phyloP scores from a whole-genome alignment of 2,113 vertebrate species.

The Mohoua ochrocephala region DNA sequence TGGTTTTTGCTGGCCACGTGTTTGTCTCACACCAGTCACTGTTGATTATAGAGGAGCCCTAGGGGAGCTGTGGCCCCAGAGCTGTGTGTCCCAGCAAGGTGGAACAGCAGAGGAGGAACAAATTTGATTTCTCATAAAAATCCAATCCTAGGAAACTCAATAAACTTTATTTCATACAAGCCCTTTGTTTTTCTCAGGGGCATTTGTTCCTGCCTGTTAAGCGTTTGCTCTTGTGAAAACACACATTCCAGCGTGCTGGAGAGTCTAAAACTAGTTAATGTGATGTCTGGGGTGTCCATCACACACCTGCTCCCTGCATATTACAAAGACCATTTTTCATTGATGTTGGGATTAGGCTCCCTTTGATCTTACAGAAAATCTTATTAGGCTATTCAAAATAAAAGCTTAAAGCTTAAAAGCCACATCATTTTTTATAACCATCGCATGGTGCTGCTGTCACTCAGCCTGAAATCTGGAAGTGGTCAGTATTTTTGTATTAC shows the following conservation, averaged over 20 bases:
- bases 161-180: not conserved
- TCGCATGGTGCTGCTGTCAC: not conserved
- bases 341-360: not conserved
- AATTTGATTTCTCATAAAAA: not conserved
- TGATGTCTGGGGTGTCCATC: not conserved
- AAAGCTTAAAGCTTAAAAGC: not conserved
- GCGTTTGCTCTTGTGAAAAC: not conserved
- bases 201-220: not conserved
- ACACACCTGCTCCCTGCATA: not conserved
- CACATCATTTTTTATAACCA: not conserved
- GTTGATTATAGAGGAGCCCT: not conserved
- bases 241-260: not conserved
- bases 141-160: not conserved
- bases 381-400: not conserved
- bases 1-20: not conserved
- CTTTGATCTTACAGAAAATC: constrained; percentile 4
- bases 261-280: not conserved
- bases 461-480: not conserved
- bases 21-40: not conserved
- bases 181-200: not conserved
- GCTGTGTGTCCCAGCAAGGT: not conserved
- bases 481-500: not conserved
- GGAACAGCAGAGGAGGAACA: not conserved
- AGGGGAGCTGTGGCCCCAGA: not conserved
- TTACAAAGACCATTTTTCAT: not conserved